phyloP scores from a whole-genome alignment of 2,888 invertebrate genomes.

The Lithosia quadra region DNA sequence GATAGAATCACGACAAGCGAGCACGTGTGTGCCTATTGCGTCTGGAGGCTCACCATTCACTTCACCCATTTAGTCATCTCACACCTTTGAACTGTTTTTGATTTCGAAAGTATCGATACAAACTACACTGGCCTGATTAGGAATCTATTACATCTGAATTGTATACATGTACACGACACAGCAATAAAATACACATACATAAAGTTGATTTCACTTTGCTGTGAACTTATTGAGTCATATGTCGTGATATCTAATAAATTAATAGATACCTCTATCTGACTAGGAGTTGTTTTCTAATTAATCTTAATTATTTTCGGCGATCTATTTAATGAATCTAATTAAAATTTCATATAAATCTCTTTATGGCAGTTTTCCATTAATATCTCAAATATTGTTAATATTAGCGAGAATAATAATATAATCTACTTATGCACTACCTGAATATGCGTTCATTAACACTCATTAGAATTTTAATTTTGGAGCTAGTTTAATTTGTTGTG shows the following conservation, averaged over 20 bases:
- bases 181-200: constrained; percentile 43
- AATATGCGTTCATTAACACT: neutral
- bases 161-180: constrained; percentile 31
- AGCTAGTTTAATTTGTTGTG: neutral
- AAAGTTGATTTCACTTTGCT: constrained; percentile 47
- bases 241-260: constrained; percentile 27
- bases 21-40: constrained; percentile 80
- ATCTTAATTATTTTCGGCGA: constrained; percentile 8
- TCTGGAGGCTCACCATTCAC: constrained; percentile 83
- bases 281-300: constrained; percentile 23
- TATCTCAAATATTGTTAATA: neutral
- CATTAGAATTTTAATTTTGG: neutral
- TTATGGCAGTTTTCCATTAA: neutral
- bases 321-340: neutral
- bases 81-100: constrained; percentile 66
- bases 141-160: constrained; percentile 49
- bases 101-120: constrained; percentile 66
- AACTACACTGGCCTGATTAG: constrained; percentile 62
- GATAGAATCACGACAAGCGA: constrained; percentile 77
- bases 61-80: constrained; percentile 79
- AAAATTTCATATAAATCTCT: neutral
- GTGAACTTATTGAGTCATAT: constrained; percentile 44
- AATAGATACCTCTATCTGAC: constrained; percentile 23
- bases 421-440: neutral
- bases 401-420: neutral